phyloP scores from a whole-genome alignment of 2,888 invertebrate genomes.

The Drosophila aldrichi region DNA sequence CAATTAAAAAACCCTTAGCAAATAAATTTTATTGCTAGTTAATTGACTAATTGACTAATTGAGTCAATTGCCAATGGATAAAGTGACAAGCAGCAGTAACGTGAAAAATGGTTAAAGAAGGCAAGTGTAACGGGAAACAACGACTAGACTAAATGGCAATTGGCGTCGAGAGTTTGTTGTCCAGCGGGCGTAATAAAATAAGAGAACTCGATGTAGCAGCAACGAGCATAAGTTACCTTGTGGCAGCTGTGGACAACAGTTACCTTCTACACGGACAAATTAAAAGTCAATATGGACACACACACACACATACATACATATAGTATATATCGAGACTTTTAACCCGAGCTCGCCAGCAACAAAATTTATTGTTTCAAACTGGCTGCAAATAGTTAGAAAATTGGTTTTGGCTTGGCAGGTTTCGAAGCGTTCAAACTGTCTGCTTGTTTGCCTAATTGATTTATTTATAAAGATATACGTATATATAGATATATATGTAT shows the following conservation, averaged over 20 bases:
- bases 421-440: constrained; percentile 1
- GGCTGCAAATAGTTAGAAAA: constrained; percentile 50
- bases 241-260: constrained; percentile 39
- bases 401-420: constrained; percentile 22
- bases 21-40: constrained; percentile 18
- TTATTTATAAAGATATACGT: constrained; percentile 36
- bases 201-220: constrained; percentile 12
- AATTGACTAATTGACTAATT: constrained; percentile 27
- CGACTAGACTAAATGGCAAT: constrained; percentile 25
- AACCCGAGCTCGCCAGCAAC: constrained; percentile 3
- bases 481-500: constrained; percentile 3
- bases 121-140: neutral
- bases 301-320: neutral
- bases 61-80: constrained; percentile 19
- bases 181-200: constrained; percentile 37
- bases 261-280: constrained; percentile 52
- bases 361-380: constrained; percentile 64
- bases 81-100: constrained; percentile 1
- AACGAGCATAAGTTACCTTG: constrained; percentile 33
- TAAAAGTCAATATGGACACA: constrained; percentile 62
- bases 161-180: constrained; percentile 9
- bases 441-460: constrained; percentile 57
- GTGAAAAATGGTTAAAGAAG: constrained; percentile 16
- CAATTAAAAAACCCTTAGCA: neutral
- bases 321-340: neutral